A percentile compares a stretch with the other conserved stretches of the same genome.
Conservation (phyloP, 2,113 vertebrate species). For the Hemibagrus wyckioides region DNA sequence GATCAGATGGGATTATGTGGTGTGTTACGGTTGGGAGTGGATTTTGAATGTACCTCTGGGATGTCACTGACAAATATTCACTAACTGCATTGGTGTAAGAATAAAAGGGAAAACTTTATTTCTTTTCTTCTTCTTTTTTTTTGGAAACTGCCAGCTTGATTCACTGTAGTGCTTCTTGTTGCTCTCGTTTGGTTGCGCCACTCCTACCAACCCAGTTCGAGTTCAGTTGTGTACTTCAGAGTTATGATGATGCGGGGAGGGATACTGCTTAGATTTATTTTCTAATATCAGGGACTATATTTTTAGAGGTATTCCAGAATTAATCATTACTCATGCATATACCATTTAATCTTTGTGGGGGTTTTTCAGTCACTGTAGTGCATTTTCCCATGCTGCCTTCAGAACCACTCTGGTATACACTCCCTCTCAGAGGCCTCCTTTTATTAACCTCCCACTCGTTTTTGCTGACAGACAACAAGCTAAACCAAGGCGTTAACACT, state of each 20-base stretch:
- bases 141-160: constrained; percentile 27
- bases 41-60: constrained; percentile 72
- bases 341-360: constrained; percentile 54
- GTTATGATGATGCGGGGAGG: constrained; percentile 49
- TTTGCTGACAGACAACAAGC: constrained; percentile 57
- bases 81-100: not conserved
- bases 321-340: constrained; percentile 60
- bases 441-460: constrained; percentile 60
- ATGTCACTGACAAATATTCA: constrained; percentile 31
- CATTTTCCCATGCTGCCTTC: constrained; percentile 71
- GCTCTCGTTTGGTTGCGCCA: constrained; percentile 52
- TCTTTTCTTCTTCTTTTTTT: constrained; percentile 30
- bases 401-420: constrained; percentile 61
- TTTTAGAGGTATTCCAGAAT: constrained; percentile 59
- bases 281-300: constrained; percentile 76
- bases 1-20: constrained; percentile 50
- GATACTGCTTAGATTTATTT: constrained; percentile 56
- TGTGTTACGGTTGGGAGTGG: constrained; percentile 47
- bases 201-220: constrained; percentile 54
- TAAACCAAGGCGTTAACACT: constrained; percentile 78
- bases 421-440: constrained; percentile 57
- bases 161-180: constrained; percentile 74
- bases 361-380: constrained; percentile 63
- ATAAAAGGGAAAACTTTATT: constrained; percentile 41
- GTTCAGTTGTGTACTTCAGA: constrained; percentile 52